Conservation (phyloP, 2,113 vertebrate species). For the Chloropsis hardwickii region DNA sequence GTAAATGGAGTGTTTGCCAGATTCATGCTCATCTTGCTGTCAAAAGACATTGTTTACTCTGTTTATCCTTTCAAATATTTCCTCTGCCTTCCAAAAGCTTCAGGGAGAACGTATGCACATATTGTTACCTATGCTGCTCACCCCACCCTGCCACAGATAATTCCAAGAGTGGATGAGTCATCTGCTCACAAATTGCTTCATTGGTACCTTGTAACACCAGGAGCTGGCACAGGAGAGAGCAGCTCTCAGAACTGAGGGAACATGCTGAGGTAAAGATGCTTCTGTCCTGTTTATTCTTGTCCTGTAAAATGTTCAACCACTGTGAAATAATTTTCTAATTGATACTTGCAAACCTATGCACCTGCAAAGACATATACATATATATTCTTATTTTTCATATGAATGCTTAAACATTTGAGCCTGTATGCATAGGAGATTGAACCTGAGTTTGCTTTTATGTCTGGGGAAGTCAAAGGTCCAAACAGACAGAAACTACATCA, state of each 20-base stretch:
- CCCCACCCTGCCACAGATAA: not conserved
- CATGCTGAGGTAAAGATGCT: not conserved
- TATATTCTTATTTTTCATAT: not conserved
- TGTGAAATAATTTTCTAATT: not conserved
- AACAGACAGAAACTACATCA: not conserved
- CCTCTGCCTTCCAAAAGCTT: not conserved
- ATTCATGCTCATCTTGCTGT: not conserved
- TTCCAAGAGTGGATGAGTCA: not conserved
- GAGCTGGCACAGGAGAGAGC: not conserved
- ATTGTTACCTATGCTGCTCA: not conserved
- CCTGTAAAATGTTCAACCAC: not conserved
- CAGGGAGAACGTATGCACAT: not conserved
- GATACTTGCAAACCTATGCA: not conserved
- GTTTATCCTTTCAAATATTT: not conserved
- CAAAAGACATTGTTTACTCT: not conserved
- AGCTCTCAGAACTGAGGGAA: not conserved
- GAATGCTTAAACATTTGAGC: not conserved
- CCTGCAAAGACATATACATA: not conserved
- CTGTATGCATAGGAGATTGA: not conserved
- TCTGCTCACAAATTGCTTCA: not conserved
- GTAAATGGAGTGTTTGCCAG: not conserved
- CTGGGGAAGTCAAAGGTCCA: not conserved
- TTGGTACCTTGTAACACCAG: not conserved
- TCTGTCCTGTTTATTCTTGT: not conserved
- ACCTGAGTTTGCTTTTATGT: not conserved